phyloP scores from a whole-genome alignment of 2,113 vertebrate genomes.

The Bujurquina vittata region DNA sequence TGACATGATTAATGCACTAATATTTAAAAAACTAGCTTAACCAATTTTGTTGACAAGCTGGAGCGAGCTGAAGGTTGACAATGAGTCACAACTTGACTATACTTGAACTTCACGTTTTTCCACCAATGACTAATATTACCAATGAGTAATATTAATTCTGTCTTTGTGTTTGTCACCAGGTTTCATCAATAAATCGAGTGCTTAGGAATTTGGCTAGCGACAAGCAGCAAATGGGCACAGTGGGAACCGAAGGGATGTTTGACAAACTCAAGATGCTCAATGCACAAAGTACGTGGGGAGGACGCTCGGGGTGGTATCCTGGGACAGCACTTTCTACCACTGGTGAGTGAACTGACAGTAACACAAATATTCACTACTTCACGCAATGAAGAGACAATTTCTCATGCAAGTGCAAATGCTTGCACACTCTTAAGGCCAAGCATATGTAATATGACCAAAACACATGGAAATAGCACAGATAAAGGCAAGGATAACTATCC shows the following conservation, averaged over 20 bases:
- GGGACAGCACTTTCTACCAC: constrained; percentile 89
- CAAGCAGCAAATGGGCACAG: constrained; percentile 97
- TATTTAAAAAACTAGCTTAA: neutral
- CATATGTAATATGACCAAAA: too few species aligned
- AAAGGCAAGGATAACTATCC: too few species aligned
- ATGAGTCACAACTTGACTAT: neutral
- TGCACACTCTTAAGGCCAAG: too few species aligned
- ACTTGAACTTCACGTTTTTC: neutral
- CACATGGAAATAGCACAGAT: too few species aligned
- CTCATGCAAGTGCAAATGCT: too few species aligned
- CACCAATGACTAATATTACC: neutral
- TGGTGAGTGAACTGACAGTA: constrained; percentile 79
- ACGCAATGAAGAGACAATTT: neutral
- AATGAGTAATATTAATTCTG: neutral
- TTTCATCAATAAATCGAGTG: constrained; percentile 99
- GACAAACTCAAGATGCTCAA: constrained; percentile 99
- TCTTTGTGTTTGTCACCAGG: constrained; percentile 80
- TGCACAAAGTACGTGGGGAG: constrained; percentile 93
- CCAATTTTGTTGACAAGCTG: neutral
- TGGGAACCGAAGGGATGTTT: constrained; percentile 97
- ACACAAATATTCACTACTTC: neutral
- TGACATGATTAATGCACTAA: neutral
- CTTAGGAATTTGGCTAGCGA: constrained; percentile 99
- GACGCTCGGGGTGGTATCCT: constrained; percentile 93
- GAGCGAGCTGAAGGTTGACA: neutral